These are phyloP conservation scores for Lasioglossum morio DNA, from an alignment of 2,888 invertebrate species.

Conservation along the genomic window DNA sequence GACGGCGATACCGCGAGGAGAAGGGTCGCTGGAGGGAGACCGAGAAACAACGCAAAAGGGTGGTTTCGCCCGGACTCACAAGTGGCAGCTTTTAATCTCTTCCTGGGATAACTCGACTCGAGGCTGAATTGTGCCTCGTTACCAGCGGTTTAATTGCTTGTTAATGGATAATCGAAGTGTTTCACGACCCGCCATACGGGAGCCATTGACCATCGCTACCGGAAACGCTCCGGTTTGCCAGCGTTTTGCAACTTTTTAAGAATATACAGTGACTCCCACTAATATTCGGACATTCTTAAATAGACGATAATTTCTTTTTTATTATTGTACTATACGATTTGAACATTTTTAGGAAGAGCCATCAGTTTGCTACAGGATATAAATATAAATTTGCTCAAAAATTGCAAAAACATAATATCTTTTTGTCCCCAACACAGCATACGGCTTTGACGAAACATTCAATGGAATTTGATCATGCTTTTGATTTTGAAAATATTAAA, in stretches of 20 bases:
- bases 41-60: constrained; percentile 60
- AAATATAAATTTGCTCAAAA: too few species aligned
- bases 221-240: constrained; percentile 21
- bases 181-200: constrained; percentile 34
- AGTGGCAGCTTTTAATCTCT: constrained; percentile 78
- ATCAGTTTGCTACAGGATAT: too few species aligned
- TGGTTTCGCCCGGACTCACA: constrained; percentile 74
- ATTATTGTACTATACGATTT: too few species aligned
- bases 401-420: too few species aligned
- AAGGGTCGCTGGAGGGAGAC: constrained; percentile 29
- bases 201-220: constrained; percentile 38
- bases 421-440: too few species aligned
- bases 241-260: constrained; percentile 28
- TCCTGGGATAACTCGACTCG: constrained; percentile 72
- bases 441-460: too few species aligned
- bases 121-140: constrained; percentile 68
- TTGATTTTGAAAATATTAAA: too few species aligned
- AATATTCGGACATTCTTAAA: too few species aligned
- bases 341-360: too few species aligned
- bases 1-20: constrained; percentile 41
- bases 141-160: constrained; percentile 70
- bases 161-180: constrained; percentile 69
- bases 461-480: too few species aligned
- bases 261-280: too few species aligned
- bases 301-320: too few species aligned